A percentile compares a stretch with the other conserved stretches of the same genome.
phyloP scores from a whole-genome alignment of 1,140 invertebrate genomes.

The Tetragonula clypearis region DNA sequence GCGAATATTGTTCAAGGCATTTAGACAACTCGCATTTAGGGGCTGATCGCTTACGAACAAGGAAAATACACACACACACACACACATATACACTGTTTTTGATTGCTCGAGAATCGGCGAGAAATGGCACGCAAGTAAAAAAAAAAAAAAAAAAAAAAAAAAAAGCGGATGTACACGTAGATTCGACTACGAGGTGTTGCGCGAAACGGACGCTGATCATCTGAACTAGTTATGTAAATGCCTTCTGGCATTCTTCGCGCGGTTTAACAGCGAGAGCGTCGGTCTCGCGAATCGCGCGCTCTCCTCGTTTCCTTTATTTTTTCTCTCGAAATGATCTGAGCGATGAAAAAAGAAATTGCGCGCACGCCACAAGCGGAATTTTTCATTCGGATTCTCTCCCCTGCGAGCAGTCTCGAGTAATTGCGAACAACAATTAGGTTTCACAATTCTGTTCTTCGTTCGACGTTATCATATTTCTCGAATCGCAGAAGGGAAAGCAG shows the following conservation, averaged over 20 bases:
- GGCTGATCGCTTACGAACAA: not conserved
- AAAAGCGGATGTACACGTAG: not conserved
- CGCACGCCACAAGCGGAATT: not conserved
- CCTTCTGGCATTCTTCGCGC: conserved; percentile 59
- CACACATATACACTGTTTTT: not conserved
- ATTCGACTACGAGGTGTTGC: conserved; percentile 34
- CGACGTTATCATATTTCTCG: too few species aligned
- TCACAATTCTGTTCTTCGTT: too few species aligned
- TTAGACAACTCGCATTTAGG: too few species aligned
- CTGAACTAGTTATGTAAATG: conserved; percentile 77
- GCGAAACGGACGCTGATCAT: conserved; percentile 55
- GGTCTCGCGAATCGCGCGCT: conserved; percentile 27
- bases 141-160: not conserved
- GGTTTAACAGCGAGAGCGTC: conserved; percentile 54
- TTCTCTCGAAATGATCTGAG: not conserved
- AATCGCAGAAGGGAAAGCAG: too few species aligned
- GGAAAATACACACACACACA: not conserved
- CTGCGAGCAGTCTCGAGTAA: too few species aligned
- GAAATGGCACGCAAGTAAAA: not conserved
- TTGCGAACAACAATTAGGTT: too few species aligned
- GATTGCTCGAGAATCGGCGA: not conserved
- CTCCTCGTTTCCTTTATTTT: not conserved
- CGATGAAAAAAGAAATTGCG: not conserved
- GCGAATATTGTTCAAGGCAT: not conserved
- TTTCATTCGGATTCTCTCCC: not conserved